Evolutionary conservation across 37 sponge, comb jelly and placozoan genomes (phyloP).

Genomic region (Tethya wilhelma): DNA sequence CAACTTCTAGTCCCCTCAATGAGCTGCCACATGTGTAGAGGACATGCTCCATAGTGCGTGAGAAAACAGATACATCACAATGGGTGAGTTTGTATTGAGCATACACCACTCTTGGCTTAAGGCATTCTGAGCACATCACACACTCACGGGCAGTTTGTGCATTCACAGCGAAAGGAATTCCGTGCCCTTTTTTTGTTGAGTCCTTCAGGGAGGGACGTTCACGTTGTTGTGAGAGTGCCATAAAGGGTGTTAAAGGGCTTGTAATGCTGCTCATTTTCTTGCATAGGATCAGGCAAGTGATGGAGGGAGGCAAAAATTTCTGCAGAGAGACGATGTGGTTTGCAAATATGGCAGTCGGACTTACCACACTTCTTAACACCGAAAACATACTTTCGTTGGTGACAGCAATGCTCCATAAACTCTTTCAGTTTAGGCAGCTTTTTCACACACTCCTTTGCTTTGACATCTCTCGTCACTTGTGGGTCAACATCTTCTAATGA

Average conservation of each 20-base stretch:
- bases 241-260: neutral
- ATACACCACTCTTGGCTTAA: slow-evolving; percentile 30
- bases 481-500: slow-evolving; percentile 11
- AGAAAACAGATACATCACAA: too few species aligned
- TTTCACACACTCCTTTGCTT: neutral
- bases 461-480: neutral
- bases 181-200: neutral
- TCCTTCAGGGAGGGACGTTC: slow-evolving; percentile 6
- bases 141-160: slow-evolving; percentile 30
- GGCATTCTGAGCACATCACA: slow-evolving; percentile 39
- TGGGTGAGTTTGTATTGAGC: neutral
- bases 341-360: slow-evolving; percentile 16
- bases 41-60: too few species aligned
- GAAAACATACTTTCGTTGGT: slow-evolving; percentile 12
- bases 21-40: too few species aligned
- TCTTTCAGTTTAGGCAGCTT: neutral
- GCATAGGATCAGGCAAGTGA: slow-evolving; percentile 23
- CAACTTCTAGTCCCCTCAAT: too few species aligned
- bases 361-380: slow-evolving; percentile 41
- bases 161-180: slow-evolving; percentile 4
- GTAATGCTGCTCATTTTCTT: slow-evolving; percentile 6
- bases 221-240: slow-evolving; percentile 3
- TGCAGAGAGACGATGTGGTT: slow-evolving; percentile 6
- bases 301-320: slow-evolving; percentile 19
- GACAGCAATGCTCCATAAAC: slow-evolving; percentile 44